Percentiles rank a stretch among this genome's conserved stretches.
phyloP scores from a whole-genome alignment of 2,797 vertebrate species.

The Rhynchotus rufescens region DNA sequence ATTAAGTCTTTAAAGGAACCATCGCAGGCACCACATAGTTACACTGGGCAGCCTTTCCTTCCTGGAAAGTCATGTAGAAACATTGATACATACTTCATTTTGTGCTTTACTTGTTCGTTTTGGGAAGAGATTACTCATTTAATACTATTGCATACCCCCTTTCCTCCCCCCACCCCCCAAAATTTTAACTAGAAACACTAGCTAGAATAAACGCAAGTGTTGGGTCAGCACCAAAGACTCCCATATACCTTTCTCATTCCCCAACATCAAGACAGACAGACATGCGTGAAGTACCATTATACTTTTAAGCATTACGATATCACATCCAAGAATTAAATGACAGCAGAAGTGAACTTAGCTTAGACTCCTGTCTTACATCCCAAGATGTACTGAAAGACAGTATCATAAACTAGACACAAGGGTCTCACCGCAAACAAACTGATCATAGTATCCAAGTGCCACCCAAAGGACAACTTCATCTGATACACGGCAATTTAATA shows the following conservation, averaged over 20 bases:
- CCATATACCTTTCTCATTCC: neutral
- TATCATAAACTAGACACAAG: neutral
- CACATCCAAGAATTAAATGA: neutral
- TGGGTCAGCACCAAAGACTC: neutral
- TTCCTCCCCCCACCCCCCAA: neutral
- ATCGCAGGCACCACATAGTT: neutral
- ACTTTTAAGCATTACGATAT: neutral
- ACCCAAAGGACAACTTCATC: neutral
- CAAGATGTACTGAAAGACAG: neutral
- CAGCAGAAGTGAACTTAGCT: neutral
- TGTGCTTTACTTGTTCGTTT: neutral
- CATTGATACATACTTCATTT: neutral
- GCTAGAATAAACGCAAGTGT: neutral
- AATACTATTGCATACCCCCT: neutral
- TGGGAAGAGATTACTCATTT: neutral
- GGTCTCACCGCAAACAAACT: neutral
- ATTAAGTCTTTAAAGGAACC: neutral
- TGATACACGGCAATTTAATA: fast-evolving
- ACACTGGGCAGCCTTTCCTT: neutral
- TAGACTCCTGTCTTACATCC: neutral
- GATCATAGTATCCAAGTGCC: neutral
- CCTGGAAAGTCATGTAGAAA: neutral
- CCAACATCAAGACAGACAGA: neutral
- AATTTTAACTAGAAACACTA: neutral
- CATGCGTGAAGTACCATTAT: neutral